Evolutionary conservation across 2,888 invertebrate genomes (phyloP).

Genomic region (Xanthorhoe spadicearia): DNA sequence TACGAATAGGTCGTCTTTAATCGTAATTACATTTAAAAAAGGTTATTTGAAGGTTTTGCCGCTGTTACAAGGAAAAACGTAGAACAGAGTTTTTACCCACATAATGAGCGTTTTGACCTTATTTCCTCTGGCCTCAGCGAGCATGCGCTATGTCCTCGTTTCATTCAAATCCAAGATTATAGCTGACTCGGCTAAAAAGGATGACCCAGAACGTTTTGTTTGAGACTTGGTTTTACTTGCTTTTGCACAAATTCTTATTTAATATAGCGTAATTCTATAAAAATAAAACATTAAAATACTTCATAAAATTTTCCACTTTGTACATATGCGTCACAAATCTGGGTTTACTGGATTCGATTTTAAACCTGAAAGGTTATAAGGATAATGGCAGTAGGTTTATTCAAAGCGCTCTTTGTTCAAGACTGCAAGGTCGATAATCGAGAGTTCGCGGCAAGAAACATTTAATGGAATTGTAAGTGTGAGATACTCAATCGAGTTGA

Average conservation of each 20-base stretch:
- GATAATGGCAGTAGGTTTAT: background rate
- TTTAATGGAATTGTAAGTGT: constrained; percentile 24
- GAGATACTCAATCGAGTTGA: constrained; percentile 26
- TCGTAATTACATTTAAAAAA: constrained; percentile 5
- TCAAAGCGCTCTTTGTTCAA: background rate
- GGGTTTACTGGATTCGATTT: background rate
- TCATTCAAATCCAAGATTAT: constrained; percentile 23
- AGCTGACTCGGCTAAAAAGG: constrained; percentile 17
- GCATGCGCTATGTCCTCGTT: constrained; percentile 55
- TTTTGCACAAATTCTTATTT: too few species aligned
- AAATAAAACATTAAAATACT: too few species aligned
- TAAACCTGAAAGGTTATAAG: background rate
- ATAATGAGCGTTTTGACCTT: constrained; percentile 51
- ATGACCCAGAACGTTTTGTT: constrained; percentile 13
- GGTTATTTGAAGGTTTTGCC: constrained; percentile 19
- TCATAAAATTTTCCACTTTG: background rate
- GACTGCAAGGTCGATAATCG: background rate
- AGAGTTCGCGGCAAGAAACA: constrained; percentile 10
- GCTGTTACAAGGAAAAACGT: constrained; percentile 36
- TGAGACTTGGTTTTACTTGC: too few species aligned
- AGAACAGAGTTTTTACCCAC: constrained; percentile 43
- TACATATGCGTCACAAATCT: background rate
- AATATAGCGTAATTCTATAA: too few species aligned
- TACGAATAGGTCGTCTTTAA: background rate
- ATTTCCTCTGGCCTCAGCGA: constrained; percentile 51